phyloP scores from a whole-genome alignment of 1,140 invertebrate species.

The Eriosoma lanigerum region DNA sequence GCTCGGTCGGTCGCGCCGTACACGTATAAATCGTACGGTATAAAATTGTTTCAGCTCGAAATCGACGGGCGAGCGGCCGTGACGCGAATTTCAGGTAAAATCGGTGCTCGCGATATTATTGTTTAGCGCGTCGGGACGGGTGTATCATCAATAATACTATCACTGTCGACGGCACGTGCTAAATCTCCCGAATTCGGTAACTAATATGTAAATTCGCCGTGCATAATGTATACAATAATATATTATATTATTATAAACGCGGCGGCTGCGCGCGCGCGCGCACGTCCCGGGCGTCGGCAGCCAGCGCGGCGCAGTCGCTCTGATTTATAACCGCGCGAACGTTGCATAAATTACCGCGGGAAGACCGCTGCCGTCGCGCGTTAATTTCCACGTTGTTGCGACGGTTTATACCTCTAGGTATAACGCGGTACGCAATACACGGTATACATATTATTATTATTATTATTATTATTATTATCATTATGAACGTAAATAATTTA shows the following conservation, averaged over 20 bases:
- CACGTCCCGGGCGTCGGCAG: background rate
- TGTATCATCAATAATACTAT: background rate
- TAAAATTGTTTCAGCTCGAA: background rate
- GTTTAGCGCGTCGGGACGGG: background rate
- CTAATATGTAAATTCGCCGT: background rate
- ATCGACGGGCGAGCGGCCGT: background rate
- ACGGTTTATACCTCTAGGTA: too few relatives aligned
- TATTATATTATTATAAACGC: background rate
- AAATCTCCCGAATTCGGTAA: background rate
- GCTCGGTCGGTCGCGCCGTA: too few relatives aligned
- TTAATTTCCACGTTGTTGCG: slow-evolving; percentile 1
- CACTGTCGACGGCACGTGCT: background rate
- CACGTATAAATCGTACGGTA: too few relatives aligned
- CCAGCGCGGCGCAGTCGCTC: background rate
- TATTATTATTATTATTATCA: too few relatives aligned
- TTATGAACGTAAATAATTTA: too few relatives aligned
- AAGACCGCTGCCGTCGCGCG: background rate
- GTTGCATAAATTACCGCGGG: background rate
- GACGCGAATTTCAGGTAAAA: background rate
- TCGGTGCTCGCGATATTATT: background rate
- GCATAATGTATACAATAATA: background rate
- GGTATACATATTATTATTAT: too few relatives aligned
- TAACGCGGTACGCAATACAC: too few relatives aligned
- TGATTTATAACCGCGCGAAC: background rate
- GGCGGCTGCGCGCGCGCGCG: background rate